Evolutionary conservation across 2,113 vertebrate genomes (phyloP), one percentile per base, ranked within the genome.

Genomic region (Pachyramphus minor): DNA sequence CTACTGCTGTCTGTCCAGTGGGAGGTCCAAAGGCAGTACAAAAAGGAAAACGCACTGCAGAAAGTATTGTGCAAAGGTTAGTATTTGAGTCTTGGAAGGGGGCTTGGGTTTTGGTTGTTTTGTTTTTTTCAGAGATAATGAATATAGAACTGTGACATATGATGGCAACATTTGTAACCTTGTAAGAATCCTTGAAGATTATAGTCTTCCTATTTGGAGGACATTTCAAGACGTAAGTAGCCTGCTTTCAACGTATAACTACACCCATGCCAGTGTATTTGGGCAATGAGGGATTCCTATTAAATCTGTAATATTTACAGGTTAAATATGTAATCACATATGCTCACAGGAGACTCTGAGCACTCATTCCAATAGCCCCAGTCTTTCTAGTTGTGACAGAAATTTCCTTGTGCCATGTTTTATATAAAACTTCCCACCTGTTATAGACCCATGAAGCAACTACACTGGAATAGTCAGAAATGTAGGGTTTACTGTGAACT

Each of bases 11-110:
- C 42, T 99, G 98, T 96, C 97, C 98, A 8, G 97, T 98, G 16
- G 98, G 96, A 58, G 98, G 98, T 4, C 98, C 98, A 18, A 98
- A 98, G 85, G 98, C 98, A 1, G 85, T 87, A 4, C 96, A 99
- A 22, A 99, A 99, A 95, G 98, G 98, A 92, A 97, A 97, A 35
- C 92, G 95, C 52, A 98, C 98, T 21, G 98, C 98, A 0, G 98
- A 99, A 67, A 97, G 97, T 92, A 98, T 99, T 96, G 94, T 99
- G 83, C 98, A 98, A 96, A 98, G 98, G 98, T 99, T 64, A 50
- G 89, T 81, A 17, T 83, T 62, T 87, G 55, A 53, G 66, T 44
- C 22, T 81, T 42, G 21, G 9, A 76, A 77, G 14, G 24, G 19
- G 8, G 19, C 71, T 67, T 35, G 72, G 24, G 4, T 47, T 75